Conservation (phyloP, 2,888 invertebrate genomes). For the Ochlodes sylvanus region DNA sequence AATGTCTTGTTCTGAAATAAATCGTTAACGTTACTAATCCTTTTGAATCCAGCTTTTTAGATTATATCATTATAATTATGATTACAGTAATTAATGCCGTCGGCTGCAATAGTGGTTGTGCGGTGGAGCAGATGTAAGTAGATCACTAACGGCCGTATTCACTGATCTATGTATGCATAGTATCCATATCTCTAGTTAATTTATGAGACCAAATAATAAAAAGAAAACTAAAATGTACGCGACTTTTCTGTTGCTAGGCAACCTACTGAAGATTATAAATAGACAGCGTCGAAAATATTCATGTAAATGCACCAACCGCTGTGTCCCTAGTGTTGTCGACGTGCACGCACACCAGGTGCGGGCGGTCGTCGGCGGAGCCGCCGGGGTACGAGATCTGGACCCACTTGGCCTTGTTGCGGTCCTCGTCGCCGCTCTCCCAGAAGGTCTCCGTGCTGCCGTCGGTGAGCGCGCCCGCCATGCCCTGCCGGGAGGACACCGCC, state of each 20-base stretch:
- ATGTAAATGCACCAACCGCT: conserved; percentile 84
- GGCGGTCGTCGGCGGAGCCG: conserved; percentile 80
- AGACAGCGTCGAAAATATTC: not conserved
- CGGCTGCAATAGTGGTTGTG: too few relatives aligned
- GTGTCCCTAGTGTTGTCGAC: conserved; percentile 97
- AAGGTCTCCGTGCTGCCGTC: conserved; percentile 99
- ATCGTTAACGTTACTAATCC: not conserved
- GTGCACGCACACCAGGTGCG: conserved; percentile 93
- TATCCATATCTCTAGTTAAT: too few relatives aligned
- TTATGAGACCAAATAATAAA: too few relatives aligned
- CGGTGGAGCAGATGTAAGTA: too few relatives aligned
- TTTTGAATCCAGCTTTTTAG: too few relatives aligned
- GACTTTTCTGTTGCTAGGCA: too few relatives aligned
- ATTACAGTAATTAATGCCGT: too few relatives aligned
- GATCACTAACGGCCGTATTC: too few relatives aligned
- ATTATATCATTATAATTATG: too few relatives aligned
- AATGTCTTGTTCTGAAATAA: conserved; percentile 93
- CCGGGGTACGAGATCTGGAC: conserved; percentile 85
- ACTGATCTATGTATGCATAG: too few relatives aligned
- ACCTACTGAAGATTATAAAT: not conserved
- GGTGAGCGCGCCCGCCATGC: conserved; percentile 96
- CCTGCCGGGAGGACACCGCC: conserved; percentile 96
- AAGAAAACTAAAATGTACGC: too few relatives aligned
- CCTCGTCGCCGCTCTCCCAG: conserved; percentile 99
- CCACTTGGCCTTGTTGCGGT: conserved; percentile 95